Evolutionary conservation across 2,888 invertebrate species (phyloP).

Genomic region (Frankliniella fusca): DNA sequence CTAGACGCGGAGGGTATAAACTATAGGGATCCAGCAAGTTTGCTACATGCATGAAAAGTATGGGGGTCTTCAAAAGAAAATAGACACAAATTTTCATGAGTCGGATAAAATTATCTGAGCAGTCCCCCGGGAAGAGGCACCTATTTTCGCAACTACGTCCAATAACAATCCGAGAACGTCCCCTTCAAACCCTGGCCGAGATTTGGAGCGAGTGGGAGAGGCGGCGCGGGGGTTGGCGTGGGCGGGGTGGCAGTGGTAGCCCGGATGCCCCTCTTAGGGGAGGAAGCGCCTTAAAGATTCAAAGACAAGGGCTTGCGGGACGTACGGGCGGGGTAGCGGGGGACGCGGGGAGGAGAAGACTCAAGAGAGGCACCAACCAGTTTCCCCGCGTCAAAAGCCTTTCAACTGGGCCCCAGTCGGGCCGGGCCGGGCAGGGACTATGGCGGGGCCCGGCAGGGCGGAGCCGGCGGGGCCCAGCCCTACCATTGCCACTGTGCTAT

Average conservation of each 20-base stretch:
- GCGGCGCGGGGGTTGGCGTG: background rate
- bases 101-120: too few species aligned
- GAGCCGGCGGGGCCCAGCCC: background rate
- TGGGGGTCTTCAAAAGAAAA: too few species aligned
- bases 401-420: background rate
- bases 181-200: background rate
- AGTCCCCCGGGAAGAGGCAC: too few species aligned
- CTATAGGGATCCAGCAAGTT: too few species aligned
- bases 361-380: background rate
- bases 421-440: background rate
- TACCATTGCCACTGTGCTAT: too few species aligned
- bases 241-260: background rate
- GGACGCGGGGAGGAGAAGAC: background rate
- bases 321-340: background rate
- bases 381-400: slow-evolving; percentile 7
- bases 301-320: slow-evolving; percentile 5
- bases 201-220: background rate
- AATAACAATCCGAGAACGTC: too few species aligned
- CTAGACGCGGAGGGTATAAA: too few species aligned
- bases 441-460: background rate
- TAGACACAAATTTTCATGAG: too few species aligned
- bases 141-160: too few species aligned
- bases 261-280: background rate
- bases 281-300: slow-evolving; percentile 14
- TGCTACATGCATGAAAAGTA: too few species aligned